A percentile compares a stretch with the other conserved stretches of the same genome.
Conservation (phyloP, 2,797 vertebrate genomes). For the Phrynocephalus forsythii region DNA sequence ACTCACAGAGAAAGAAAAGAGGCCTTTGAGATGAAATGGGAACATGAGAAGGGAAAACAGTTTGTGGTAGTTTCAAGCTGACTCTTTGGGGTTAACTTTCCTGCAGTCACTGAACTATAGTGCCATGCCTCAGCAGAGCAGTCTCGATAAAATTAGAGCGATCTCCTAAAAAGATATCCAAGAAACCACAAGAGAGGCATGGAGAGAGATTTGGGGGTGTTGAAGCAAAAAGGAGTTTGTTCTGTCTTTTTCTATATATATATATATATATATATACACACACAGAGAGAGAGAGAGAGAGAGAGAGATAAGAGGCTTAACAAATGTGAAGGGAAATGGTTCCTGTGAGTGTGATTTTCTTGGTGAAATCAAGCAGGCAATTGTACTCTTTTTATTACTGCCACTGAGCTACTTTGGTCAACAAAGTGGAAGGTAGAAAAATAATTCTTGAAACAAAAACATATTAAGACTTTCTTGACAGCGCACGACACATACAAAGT, state of each 20-base stretch:
- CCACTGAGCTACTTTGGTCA: conserved; percentile 78
- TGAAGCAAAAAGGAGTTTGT: conserved; percentile 64
- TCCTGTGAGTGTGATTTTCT: conserved; percentile 80
- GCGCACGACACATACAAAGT: conserved; percentile 58
- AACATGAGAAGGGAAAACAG: conserved; percentile 83
- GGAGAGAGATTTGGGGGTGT: conserved; percentile 52
- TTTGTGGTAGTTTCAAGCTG: conserved; percentile 81
- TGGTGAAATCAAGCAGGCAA: conserved; percentile 75
- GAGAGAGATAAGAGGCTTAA: conserved; percentile 77
- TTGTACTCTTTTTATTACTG: conserved; percentile 77
- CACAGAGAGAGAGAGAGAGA: conserved; percentile 22
- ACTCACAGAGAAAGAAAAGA: conserved; percentile 81
- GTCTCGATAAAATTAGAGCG: conserved; percentile 84
- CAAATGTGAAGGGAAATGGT: conserved; percentile 79
- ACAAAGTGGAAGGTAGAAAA: conserved; percentile 69
- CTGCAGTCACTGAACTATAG: conserved; percentile 82
- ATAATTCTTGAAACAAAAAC: conserved; percentile 73
- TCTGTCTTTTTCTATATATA: conserved; percentile 31
- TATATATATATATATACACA: background rate
- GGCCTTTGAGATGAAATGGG: conserved; percentile 85
- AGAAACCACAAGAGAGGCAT: conserved; percentile 76
- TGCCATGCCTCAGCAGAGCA: conserved; percentile 78
- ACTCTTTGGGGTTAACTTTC: conserved; percentile 83
- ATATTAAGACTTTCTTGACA: conserved; percentile 64
- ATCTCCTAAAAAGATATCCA: conserved; percentile 80